Percentiles rank a stretch among this genome's conserved stretches.
Evolutionary conservation across 2,113 vertebrate species (phyloP).

Genomic region (Chloroceryle aenea): DNA sequence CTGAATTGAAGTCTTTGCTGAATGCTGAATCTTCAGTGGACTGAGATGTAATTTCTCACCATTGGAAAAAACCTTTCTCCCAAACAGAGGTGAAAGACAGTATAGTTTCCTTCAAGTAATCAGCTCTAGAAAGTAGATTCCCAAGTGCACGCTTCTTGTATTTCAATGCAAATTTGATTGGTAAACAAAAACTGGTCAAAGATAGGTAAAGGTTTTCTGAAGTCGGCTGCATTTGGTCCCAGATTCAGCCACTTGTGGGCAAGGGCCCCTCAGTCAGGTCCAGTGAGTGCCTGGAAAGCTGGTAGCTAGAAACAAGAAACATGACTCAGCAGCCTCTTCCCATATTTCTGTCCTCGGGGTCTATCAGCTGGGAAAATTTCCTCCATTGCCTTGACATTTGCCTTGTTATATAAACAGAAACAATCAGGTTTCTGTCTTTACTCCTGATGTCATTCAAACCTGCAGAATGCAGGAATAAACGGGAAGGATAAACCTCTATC

Average conservation of each 20-base stretch:
- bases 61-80: not conserved
- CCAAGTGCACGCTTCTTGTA: accelerated
- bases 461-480: accelerated
- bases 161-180: not conserved
- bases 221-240: not conserved
- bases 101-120: not conserved
- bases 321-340: not conserved
- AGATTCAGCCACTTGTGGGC: not conserved
- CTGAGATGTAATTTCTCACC: not conserved
- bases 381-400: not conserved
- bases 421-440: not conserved
- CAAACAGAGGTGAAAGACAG: not conserved
- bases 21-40: not conserved
- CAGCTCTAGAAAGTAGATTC: not conserved
- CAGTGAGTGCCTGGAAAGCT: not conserved
- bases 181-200: not conserved
- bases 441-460: not conserved
- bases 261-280: not conserved
- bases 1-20: not conserved
- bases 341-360: not conserved
- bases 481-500: not conserved
- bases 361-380: not conserved
- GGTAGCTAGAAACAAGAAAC: not conserved
- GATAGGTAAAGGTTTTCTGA: not conserved
- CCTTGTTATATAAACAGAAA: not conserved